These are phyloP conservation scores for Ailurus styani DNA, from an alignment of 2,113 vertebrate species.

Conservation along the genomic window DNA sequence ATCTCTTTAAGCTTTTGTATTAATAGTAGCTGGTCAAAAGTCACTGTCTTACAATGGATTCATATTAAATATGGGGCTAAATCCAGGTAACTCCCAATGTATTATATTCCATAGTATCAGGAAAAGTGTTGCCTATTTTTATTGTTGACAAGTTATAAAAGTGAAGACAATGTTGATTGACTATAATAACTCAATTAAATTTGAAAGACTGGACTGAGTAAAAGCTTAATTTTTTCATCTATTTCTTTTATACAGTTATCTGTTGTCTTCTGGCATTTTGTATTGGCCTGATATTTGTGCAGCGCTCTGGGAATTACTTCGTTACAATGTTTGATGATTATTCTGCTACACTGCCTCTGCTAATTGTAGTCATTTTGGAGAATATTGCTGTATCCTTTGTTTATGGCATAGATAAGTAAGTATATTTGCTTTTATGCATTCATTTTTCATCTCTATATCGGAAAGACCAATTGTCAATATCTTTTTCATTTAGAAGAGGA, in stretches of 20 bases:
- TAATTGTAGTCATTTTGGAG: constrained; percentile 95
- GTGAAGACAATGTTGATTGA: background rate
- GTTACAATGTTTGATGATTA: constrained; percentile 99
- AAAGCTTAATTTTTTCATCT: constrained; percentile 40
- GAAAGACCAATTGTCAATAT: background rate
- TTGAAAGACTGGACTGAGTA: background rate
- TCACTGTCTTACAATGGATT: background rate
- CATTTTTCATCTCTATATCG: background rate
- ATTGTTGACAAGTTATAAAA: background rate
- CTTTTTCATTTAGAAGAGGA: background rate
- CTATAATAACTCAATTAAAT: background rate
- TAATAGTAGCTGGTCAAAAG: background rate
- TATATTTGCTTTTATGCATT: constrained; percentile 42
- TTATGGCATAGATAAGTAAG: constrained; percentile 96
- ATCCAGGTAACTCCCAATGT: background rate
- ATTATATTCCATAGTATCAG: background rate
- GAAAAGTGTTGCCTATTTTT: background rate
- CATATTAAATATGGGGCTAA: background rate
- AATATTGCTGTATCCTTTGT: constrained; percentile 92
- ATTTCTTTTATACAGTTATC: constrained; percentile 84
- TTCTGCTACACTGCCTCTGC: constrained; percentile 94
- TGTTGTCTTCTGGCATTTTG: constrained; percentile 92
- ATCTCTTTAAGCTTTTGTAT: background rate
- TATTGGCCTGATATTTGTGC: constrained; percentile 95
- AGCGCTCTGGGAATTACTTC: constrained; percentile 97